These are phyloP conservation scores for Bufo bufo DNA, from an alignment of 2,113 vertebrate genomes.

Conservation along the genomic window DNA sequence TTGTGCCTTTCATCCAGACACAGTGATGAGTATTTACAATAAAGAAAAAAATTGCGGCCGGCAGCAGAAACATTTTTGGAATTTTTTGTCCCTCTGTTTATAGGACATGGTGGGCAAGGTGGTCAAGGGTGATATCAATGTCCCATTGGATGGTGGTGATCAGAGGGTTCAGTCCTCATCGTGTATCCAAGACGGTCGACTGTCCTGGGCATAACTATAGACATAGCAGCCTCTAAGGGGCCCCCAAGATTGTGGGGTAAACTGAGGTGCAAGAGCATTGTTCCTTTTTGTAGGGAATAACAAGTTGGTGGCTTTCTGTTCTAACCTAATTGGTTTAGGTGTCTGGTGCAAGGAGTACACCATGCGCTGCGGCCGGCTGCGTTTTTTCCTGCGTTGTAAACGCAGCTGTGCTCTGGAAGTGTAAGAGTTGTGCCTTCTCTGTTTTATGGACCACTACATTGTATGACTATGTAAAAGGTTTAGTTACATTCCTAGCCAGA, in stretches of 20 bases:
- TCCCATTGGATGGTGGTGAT: not conserved
- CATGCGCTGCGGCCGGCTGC: not conserved
- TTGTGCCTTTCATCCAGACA: conserved; percentile 15
- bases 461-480: conserved; percentile 55
- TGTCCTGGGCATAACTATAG: too few relatives aligned
- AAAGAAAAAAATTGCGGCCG: not conserved
- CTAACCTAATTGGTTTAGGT: too few relatives aligned
- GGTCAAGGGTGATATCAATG: too few relatives aligned
- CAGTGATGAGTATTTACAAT: not conserved
- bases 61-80: not conserved
- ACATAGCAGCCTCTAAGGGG: too few relatives aligned
- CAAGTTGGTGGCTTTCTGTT: too few relatives aligned
- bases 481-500: conserved; percentile 22
- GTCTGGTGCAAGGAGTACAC: not conserved
- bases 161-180: too few relatives aligned
- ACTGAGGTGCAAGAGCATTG: too few relatives aligned
- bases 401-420: not conserved
- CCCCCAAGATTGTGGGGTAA: too few relatives aligned
- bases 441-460: conserved; percentile 56
- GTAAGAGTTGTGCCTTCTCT: conserved; percentile 36
- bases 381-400: not conserved
- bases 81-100: not conserved
- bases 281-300: too few relatives aligned
- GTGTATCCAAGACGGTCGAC: too few relatives aligned
- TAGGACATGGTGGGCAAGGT: not conserved